These are phyloP conservation scores for Tetragonisca angustula DNA, from an alignment of 2,888 invertebrate species.

Conservation along the genomic window DNA sequence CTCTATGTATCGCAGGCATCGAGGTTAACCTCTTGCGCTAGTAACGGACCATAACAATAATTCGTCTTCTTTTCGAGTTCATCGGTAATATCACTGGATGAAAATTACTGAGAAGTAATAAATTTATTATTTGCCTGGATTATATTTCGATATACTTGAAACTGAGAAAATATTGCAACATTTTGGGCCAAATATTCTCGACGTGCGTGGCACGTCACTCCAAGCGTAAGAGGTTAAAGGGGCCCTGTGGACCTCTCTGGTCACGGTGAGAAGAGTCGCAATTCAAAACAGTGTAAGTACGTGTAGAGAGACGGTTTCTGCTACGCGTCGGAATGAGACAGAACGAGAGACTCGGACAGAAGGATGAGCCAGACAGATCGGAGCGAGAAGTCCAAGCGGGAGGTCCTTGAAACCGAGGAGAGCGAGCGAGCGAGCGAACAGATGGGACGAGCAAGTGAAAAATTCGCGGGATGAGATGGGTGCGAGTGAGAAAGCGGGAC, in stretches of 20 bases:
- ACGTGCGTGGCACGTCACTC: too few species aligned
- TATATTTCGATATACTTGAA: too few species aligned
- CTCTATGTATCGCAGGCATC: slow-evolving; percentile 30
- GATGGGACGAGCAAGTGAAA: neutral
- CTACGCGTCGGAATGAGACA: neutral
- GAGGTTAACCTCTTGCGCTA: slow-evolving; percentile 35
- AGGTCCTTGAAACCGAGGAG: neutral
- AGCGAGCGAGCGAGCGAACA: neutral
- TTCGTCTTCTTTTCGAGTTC: too few species aligned
- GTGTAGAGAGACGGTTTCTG: neutral
- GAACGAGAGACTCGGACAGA: neutral
- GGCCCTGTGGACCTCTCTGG: slow-evolving; percentile 35
- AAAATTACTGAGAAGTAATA: too few species aligned
- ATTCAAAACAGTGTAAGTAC: slow-evolving; percentile 6
- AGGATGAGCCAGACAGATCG: neutral
- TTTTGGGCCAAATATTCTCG: too few species aligned
- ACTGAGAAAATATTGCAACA: too few species aligned
- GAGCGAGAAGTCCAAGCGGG: neutral
- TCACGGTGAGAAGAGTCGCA: slow-evolving; percentile 46
- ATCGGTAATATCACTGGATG: too few species aligned
- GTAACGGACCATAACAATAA: too few species aligned
- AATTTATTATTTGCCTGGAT: too few species aligned
- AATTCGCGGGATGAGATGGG: neutral
- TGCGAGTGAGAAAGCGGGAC: neutral
- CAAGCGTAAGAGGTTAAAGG: neutral